Conservation (phyloP, 2,797 vertebrate species). For the Gila robusta region DNA sequence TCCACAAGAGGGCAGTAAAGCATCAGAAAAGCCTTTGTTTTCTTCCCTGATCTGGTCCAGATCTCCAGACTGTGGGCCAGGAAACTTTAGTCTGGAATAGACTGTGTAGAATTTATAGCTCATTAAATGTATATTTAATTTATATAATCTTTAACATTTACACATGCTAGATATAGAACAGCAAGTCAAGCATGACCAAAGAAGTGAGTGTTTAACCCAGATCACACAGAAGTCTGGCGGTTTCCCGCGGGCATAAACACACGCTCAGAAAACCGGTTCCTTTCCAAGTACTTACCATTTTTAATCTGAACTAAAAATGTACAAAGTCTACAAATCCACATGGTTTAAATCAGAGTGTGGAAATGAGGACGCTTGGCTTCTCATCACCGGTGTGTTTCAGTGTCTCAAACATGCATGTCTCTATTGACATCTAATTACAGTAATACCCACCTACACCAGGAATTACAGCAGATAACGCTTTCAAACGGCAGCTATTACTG, state of each 20-base stretch:
- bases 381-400: conserved; percentile 57
- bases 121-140: not conserved
- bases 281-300: not conserved
- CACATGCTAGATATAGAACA: not conserved
- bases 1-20: not conserved
- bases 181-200: not conserved
- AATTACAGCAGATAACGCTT: conserved; percentile 64
- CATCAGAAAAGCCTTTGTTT: not conserved
- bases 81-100: not conserved
- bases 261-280: not conserved
- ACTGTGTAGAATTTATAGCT: not conserved
- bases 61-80: not conserved
- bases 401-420: conserved; percentile 63
- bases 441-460: conserved; percentile 71
- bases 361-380: conserved; percentile 57
- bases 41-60: not conserved
- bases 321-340: conserved; percentile 53
- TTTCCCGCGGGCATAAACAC: not conserved
- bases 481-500: conserved; percentile 60
- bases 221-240: not conserved
- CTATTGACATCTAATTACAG: conserved; percentile 71
- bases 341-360: conserved; percentile 52
- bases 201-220: not conserved
- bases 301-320: conserved; percentile 58
- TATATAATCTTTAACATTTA: not conserved